These are phyloP conservation scores for Probaryconus sp. DNA, from an alignment of 1,140 invertebrate species.

Conservation along the genomic window DNA sequence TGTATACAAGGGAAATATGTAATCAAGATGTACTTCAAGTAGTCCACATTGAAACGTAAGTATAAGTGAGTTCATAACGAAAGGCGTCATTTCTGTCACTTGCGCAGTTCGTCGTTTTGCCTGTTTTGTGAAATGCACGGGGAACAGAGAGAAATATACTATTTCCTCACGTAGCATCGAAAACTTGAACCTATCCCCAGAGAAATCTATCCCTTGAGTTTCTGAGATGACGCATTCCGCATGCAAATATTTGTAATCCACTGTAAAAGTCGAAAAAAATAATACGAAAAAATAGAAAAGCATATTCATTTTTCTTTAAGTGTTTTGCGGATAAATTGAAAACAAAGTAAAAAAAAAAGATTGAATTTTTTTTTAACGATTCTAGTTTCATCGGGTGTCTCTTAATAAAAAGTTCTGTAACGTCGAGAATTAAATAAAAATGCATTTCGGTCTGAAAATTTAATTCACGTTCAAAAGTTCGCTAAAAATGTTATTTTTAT, in stretches of 20 bases:
- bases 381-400: neutral
- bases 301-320: conserved; percentile 16
- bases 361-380: too few relatives aligned
- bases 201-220: conserved; percentile 50
- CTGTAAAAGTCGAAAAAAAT: conserved; percentile 13
- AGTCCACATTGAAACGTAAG: conserved; percentile 3
- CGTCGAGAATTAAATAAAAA: conserved; percentile 4
- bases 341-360: conserved; percentile 5
- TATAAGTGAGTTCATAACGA: conserved; percentile 14
- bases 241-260: conserved; percentile 54
- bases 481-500: too few relatives aligned
- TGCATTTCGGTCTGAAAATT: conserved; percentile 2
- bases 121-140: conserved; percentile 19
- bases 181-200: conserved; percentile 44
- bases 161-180: conserved; percentile 49
- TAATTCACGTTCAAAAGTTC: too few relatives aligned
- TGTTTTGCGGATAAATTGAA: conserved; percentile 9
- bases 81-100: conserved; percentile 22
- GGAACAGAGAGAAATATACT: conserved; percentile 33
- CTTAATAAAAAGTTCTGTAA: neutral
- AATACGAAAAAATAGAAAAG: conserved; percentile 8
- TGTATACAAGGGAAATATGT: neutral
- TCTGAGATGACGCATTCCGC: conserved; percentile 29
- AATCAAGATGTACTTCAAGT: conserved; percentile 19
- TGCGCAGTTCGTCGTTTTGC: conserved; percentile 4